Base-by-base conservation (phyloP, 2,888 invertebrate species). In the Frankliniella intonsa region DNA sequence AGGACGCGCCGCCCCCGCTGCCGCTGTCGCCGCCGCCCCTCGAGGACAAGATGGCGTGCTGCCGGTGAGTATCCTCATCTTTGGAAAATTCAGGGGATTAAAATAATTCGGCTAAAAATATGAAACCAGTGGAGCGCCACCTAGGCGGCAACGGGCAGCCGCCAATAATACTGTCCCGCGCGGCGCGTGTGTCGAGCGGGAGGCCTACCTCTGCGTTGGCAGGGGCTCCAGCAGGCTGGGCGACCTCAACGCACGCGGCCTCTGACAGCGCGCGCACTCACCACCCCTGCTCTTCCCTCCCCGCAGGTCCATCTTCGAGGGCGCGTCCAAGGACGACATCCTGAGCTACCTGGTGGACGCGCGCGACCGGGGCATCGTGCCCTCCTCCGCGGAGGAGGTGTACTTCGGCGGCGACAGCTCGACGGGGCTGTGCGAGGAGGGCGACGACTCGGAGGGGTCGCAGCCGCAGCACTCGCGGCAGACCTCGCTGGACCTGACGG, bases 341-440 rank as follows among this genome's bases (percentile, higher is more conserved):
- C 90, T 97, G 81, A 95, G 94, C 83, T 97, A 96, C 86, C 90
- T 97, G 84, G 96, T 96, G 83, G 96, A 95, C 87, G 94, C 95
- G 83, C 94, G 94, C 88, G 94, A 94, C 87, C 90, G 93, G 84
- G 91, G 86, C 19, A 84, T 85, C 62, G 84, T 84, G 25, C 81
- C 85, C 22, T 25, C 38, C 80, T 50, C 51, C 50, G 25, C 62
- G n/a, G 62, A 76, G 69, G 69, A 76, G 69, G 25, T 76, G 25
- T 76, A 76, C 25, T 76, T 76, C 69, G 69, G 69, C 69, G 69
- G 55, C 55, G 55, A 17, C 55, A 55, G 55, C 55, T 55, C 55
- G 55, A 83, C 38, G 62, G 81, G 81, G 55, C 84, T 84, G 10
- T 83, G 82, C 10, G 87, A 87, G 0, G 86, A 87, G 49, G 89